Evolutionary conservation across 2,113 vertebrate species (phyloP).

Genomic region (Argyrosomus japonicus): DNA sequence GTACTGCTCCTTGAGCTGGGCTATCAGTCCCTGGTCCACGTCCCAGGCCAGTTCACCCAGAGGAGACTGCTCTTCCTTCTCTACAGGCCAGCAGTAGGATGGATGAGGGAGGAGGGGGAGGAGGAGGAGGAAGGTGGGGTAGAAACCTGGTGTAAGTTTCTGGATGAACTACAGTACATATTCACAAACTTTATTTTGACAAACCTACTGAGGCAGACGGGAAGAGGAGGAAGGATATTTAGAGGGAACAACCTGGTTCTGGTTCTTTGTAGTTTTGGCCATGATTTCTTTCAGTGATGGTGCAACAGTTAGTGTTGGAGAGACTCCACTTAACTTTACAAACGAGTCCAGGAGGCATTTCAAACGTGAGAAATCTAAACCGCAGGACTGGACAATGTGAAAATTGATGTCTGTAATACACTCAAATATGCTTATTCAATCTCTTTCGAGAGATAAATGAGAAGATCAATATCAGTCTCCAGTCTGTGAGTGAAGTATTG

Average conservation of each 20-base stretch:
- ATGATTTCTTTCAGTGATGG: not conserved
- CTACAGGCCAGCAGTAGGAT: conserved; percentile 84
- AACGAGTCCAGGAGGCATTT: not conserved
- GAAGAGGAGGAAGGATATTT: not conserved
- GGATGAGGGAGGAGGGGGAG: not conserved
- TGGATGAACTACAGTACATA: conserved; percentile 7
- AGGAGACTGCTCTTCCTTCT: conserved; percentile 93
- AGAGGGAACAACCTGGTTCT: not conserved
- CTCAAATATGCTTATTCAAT: not conserved
- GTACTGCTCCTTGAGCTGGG: conserved; percentile 99
- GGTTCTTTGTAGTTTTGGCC: not conserved
- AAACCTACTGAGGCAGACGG: not conserved
- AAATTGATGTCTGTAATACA: not conserved
- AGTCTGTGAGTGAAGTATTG: too few species aligned
- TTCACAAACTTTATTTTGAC: not conserved
- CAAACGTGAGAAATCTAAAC: not conserved
- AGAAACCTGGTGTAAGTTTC: conserved; percentile 27
- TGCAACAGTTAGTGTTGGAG: not conserved
- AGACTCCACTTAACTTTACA: not conserved
- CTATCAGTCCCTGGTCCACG: conserved; percentile 98
- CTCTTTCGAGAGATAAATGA: not conserved
- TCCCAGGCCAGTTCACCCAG: conserved; percentile 90
- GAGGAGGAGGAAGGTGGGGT: conserved; percentile 8
- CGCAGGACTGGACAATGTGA: not conserved
- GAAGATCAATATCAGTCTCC: not conserved